A percentile compares a stretch with the other conserved stretches of the same genome.
These are phyloP conservation scores for Drosophila robusta DNA, from an alignment of 2,888 invertebrate species.

Conservation along the genomic window DNA sequence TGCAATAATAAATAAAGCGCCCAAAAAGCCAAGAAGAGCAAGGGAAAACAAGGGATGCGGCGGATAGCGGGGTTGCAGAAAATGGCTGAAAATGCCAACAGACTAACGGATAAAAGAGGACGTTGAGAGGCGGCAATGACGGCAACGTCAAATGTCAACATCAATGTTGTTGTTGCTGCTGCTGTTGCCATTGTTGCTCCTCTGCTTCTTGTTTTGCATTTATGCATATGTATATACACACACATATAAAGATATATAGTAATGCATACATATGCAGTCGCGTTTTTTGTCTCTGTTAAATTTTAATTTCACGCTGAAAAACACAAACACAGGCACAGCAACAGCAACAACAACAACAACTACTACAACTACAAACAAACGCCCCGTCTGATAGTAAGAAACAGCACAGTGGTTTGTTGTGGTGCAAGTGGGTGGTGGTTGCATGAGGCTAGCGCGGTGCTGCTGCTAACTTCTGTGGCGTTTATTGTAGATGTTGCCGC, in stretches of 20 bases:
- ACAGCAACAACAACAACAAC: constrained; percentile 21
- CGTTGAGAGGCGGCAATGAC: constrained; percentile 45
- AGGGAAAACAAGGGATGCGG: not conserved
- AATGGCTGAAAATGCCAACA: constrained; percentile 52
- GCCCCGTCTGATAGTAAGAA: constrained; percentile 40
- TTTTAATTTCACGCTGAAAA: constrained; percentile 83
- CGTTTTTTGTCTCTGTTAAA: constrained; percentile 74
- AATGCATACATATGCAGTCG: constrained; percentile 39
- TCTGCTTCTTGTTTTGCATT: too few relatives aligned
- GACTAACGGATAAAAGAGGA: constrained; percentile 50
- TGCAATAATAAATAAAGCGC: constrained; percentile 74
- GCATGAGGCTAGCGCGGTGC: constrained; percentile 8
- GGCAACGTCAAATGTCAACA: constrained; percentile 80
- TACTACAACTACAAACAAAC: not conserved
- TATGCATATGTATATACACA: constrained; percentile 10
- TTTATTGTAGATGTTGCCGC: constrained; percentile 57
- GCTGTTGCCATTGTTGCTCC: not conserved
- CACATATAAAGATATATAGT: constrained; percentile 5
- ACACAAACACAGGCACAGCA: constrained; percentile 46
- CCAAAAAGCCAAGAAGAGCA: constrained; percentile 31
- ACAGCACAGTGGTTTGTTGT: constrained; percentile 7
- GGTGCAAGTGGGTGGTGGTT: not conserved
- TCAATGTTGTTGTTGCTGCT: constrained; percentile 59
- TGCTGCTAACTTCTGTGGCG: constrained; percentile 49
- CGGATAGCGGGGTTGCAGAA: constrained; percentile 2